Base-by-base conservation (phyloP, 2,113 vertebrate species). In the Lanius collurio region DNA sequence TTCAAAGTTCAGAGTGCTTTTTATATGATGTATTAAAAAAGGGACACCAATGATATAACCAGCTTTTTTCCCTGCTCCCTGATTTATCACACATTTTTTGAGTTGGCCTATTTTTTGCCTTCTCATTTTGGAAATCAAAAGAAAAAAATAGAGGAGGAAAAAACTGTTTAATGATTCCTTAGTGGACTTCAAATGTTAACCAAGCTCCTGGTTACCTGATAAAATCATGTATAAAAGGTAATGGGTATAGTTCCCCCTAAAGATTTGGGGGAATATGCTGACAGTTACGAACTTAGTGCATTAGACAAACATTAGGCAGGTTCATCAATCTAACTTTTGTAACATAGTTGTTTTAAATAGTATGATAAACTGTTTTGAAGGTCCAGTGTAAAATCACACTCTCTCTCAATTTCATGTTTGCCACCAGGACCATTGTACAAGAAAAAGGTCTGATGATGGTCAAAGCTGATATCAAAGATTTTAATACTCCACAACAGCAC, bases 221-320 rank as follows among this genome's bases (percentile, higher is more conserved):
- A 96, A 80, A 74, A 78, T 50, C 6, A 10, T 18, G 13, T 2
- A 1, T 27, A 46, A 23, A 55, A 80, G 8, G 13, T 70, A 37
- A 4, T 13, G n/a, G 20, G 1, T 46, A 19, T 0, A 0, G 46
- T 3, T 62, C 5, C 10, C 17, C 7, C 13, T 55, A 23, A 33
- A 79, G 27, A 31, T 26, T 69, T 57, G 30, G 39, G 17, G 17
- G 41, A 80, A 74, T 73, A 74, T 6, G 9, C 2, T 26, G 37
- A 14, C 24, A 50, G 7, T 46, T 57, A 59, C 2, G 27, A 84
- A 67, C 14, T 60, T 56, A 50, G 13, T 30, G 16, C 55, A 75
- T 67, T 55, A 78, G 52, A 6, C n/a, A 81, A 23, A 7, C 49
- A 27, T 35, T 33, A 55, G 28, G 22, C 35, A 84, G 33, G 59